Evolutionary conservation across 1,140 invertebrate species (phyloP).

Genomic region (Cephus cinctus): DNA sequence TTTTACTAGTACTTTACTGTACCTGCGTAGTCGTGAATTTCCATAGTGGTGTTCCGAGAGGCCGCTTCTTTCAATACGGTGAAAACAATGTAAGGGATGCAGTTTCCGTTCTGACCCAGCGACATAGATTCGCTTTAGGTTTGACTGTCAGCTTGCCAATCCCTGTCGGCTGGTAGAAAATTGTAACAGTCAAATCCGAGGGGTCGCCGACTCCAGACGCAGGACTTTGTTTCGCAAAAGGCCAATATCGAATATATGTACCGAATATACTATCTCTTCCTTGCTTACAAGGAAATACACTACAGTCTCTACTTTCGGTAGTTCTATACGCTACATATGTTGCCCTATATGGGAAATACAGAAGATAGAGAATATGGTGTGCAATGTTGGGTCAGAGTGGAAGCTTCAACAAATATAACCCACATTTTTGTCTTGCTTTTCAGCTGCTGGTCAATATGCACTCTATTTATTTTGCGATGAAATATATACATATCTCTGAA

Average conservation of each 20-base stretch:
- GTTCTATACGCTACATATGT: neutral
- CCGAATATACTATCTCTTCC: neutral
- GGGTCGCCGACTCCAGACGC: neutral
- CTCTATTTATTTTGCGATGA: too few relatives aligned
- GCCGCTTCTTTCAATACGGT: too few relatives aligned
- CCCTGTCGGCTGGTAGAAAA: neutral
- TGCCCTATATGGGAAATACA: neutral
- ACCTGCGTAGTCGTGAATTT: too few relatives aligned
- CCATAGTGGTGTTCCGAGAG: too few relatives aligned
- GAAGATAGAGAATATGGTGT: neutral
- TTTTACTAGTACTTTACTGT: too few relatives aligned
- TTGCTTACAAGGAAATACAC: neutral
- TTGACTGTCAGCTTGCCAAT: neutral
- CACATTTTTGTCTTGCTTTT: neutral
- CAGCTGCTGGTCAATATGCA: too few relatives aligned
- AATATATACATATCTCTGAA: too few relatives aligned
- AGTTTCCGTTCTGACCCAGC: constrained; percentile 8
- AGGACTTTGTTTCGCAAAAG: too few relatives aligned
- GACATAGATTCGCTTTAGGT: constrained; percentile 14
- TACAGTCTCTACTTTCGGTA: neutral
- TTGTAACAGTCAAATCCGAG: constrained; percentile 1
- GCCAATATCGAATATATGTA: constrained; percentile 1
- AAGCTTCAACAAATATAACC: constrained; percentile 5
- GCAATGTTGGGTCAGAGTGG: neutral
- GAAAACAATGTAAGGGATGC: too few relatives aligned